Conservation (phyloP, 2,888 invertebrate species). For the Nematopogon swammerdamellus region DNA sequence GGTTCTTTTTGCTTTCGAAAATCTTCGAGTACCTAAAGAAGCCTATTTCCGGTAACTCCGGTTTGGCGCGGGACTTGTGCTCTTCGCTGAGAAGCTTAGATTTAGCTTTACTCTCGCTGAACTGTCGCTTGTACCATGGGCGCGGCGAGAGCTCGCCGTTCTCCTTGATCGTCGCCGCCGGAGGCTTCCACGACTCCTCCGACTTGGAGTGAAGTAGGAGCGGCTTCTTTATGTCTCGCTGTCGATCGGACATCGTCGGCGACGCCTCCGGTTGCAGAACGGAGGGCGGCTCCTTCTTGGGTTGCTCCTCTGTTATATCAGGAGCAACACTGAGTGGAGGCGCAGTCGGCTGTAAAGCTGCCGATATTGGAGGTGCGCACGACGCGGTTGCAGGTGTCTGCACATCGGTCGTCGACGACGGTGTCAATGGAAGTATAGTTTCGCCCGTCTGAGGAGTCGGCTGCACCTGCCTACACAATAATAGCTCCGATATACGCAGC, state of each 20-base stretch:
- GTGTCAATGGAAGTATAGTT: too few species aligned
- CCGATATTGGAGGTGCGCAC: too few species aligned
- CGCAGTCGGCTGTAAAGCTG: slow-evolving; percentile 5
- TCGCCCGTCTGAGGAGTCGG: too few species aligned
- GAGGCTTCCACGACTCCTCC: not conserved
- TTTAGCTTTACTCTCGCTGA: slow-evolving; percentile 17
- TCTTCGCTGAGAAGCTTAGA: slow-evolving; percentile 23
- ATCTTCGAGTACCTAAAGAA: slow-evolving; percentile 48
- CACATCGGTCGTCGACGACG: too few species aligned
- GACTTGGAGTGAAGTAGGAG: slow-evolving; percentile 1
- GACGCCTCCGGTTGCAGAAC: too few species aligned
- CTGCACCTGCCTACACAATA: too few species aligned
- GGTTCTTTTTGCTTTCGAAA: slow-evolving; percentile 37
- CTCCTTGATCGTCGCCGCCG: not conserved
- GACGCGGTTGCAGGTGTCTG: too few species aligned
- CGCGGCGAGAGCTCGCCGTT: slow-evolving; percentile 37
- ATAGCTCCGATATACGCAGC: too few species aligned
- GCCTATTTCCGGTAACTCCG: slow-evolving; percentile 46
- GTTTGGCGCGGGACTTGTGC: slow-evolving; percentile 25
- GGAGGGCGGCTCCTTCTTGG: too few species aligned
- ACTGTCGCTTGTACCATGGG: slow-evolving; percentile 64
- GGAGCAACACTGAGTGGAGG: slow-evolving; percentile 9
- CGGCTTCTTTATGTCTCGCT: not conserved
- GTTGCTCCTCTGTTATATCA: slow-evolving; percentile 8
- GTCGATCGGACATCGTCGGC: not conserved